Percentiles rank a stretch among this genome's conserved stretches.
Conservation (phyloP, 2,797 vertebrate species). For the Eleutherodactylus coqui region DNA sequence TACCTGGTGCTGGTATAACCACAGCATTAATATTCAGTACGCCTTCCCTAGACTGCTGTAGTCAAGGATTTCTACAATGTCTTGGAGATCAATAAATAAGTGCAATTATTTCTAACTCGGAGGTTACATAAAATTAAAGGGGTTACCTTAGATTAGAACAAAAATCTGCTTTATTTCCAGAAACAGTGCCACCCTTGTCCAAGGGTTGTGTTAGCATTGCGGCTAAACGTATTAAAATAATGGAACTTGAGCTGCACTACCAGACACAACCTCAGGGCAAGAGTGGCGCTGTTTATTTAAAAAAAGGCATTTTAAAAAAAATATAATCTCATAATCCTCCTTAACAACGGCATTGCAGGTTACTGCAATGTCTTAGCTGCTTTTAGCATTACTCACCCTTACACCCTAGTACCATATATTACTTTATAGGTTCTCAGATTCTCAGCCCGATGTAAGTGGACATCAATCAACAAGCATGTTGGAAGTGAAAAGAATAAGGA, state of each 20-base stretch:
- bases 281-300: neutral
- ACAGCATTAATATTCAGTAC: neutral
- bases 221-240: neutral
- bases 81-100: neutral
- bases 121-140: neutral
- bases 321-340: too few species aligned
- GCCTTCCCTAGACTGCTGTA: neutral
- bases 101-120: neutral
- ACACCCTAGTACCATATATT: too few species aligned
- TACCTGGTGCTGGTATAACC: neutral
- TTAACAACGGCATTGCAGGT: too few species aligned
- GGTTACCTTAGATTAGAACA: neutral
- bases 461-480: too few species aligned
- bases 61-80: neutral
- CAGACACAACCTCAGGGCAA: neutral
- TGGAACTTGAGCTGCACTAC: neutral
- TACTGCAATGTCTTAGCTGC: too few species aligned
- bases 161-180: neutral
- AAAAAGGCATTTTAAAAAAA: too few species aligned
- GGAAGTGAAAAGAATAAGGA: too few species aligned
- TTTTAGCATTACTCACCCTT: too few species aligned
- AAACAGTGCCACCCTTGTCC: neutral
- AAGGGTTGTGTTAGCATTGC: neutral
- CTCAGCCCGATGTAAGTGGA: too few species aligned
- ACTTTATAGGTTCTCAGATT: too few species aligned